Conservation (phyloP, 2,113 vertebrate genomes). For the Sceloporus undulatus region DNA sequence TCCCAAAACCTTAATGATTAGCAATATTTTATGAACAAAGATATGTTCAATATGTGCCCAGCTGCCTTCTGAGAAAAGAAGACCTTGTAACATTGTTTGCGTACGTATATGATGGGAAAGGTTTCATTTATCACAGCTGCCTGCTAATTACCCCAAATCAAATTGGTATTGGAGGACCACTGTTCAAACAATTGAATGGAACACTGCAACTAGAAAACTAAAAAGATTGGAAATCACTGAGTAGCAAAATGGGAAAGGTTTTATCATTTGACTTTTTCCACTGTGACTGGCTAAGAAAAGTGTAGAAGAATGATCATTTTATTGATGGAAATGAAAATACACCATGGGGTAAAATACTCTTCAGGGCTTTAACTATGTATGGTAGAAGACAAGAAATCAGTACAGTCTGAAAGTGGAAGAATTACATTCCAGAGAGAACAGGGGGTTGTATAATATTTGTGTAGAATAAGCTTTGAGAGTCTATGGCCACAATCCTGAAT, state of each 20-base stretch:
- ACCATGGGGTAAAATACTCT: neutral
- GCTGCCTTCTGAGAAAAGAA: constrained; percentile 45
- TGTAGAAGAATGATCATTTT: neutral
- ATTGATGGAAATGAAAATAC: neutral
- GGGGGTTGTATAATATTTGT: neutral
- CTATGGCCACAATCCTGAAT: neutral
- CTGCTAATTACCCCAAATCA: constrained; percentile 64
- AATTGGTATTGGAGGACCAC: constrained; percentile 53
- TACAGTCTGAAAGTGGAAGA: neutral
- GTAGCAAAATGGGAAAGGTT: constrained; percentile 42
- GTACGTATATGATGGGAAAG: constrained; percentile 48
- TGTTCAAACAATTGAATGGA: constrained; percentile 55
- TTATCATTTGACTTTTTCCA: constrained; percentile 39
- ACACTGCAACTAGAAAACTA: constrained; percentile 38
- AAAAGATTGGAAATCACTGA: constrained; percentile 55
- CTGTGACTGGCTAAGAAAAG: constrained; percentile 5
- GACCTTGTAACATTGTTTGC: constrained; percentile 49
- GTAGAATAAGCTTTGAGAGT: neutral
- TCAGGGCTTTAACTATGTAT: neutral
- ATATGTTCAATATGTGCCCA: constrained; percentile 42
- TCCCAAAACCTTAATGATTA: constrained; percentile 45
- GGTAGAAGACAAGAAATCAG: neutral
- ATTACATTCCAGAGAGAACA: neutral
- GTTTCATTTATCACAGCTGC: constrained; percentile 52
- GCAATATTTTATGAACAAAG: constrained; percentile 59